Base-by-base conservation (phyloP, 2,113 vertebrate species). In the Pygathrix nemaeus region DNA sequence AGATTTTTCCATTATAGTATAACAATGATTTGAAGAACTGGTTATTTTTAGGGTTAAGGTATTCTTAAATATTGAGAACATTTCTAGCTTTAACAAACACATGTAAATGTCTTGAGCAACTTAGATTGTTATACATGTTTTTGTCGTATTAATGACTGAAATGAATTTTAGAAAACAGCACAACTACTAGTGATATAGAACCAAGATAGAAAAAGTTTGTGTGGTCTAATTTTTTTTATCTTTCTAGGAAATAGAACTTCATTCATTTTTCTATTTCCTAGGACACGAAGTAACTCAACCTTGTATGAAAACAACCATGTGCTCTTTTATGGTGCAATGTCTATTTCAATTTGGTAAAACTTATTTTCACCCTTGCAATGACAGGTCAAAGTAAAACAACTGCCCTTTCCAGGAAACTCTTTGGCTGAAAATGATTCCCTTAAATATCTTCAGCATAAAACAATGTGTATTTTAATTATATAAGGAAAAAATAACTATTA, bases 1-100 rank as follows among this genome's bases (percentile, higher is more conserved):
- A 94, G 85, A 94, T 90, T 45, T 64, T 97, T 95, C 72, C 16
- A 86, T 98, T 97, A 92, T 93, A 97, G 93, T 59, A 82, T 97
- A 91, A 97, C 72, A 97, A n/a, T 80, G 8, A 40, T 55, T 87
- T 45, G 1, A 14, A 88, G 70, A 96, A 70, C 23, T 90, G 96
- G 66, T 2, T 13, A 59, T 64, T 50, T 95, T 95, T 89, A 93
- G 92, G 35, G 59, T 93, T 97, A 98, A 91, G 59, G 72, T 97
- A 94, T 88, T 97, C 48, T 97, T 96, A 96, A 97, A 48, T 82
- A 6, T 73, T 96, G 94, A 97, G 45, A 95, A 95, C 79, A 38
- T 21, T 52, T 90, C n/a, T 40, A 88, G 93, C 97, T 98, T 97
- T 72, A 98, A 97, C 20, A 95, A 93, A 94, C 2, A 84, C 91